A percentile compares a stretch with the other conserved stretches of the same genome.
Evolutionary conservation across 2,888 invertebrate genomes (phyloP).

Genomic region (Coelopa pilipes): DNA sequence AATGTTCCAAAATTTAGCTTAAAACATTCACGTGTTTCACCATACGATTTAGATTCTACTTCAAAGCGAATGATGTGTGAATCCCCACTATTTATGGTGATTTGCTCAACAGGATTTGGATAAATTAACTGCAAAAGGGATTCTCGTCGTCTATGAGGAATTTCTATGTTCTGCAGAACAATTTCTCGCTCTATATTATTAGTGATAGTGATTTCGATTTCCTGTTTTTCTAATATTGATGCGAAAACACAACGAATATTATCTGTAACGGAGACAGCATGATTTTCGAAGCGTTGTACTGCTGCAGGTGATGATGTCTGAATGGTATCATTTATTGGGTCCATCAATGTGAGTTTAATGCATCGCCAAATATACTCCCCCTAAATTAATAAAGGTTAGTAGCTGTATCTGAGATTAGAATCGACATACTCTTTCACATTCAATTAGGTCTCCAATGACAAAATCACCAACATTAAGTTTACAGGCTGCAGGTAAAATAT

Average conservation of each 20-base stretch:
- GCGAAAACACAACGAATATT: constrained; percentile 64
- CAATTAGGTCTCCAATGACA: constrained; percentile 76
- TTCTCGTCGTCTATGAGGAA: constrained; percentile 36
- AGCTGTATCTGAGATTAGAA: not conserved
- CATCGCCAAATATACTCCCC: constrained; percentile 66
- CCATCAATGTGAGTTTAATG: constrained; percentile 49
- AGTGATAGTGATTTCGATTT: constrained; percentile 46
- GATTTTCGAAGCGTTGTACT: constrained; percentile 54
- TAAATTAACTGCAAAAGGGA: constrained; percentile 52
- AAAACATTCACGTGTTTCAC: constrained; percentile 52
- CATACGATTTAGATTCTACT: constrained; percentile 52
- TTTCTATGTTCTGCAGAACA: constrained; percentile 40
- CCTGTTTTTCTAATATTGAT: constrained; percentile 63
- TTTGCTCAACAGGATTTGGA: constrained; percentile 37
- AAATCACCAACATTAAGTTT: constrained; percentile 72
- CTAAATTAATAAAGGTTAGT: constrained; percentile 35
- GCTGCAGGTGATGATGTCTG: constrained; percentile 16
- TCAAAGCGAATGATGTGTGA: constrained; percentile 44
- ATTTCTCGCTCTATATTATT: constrained; percentile 51
- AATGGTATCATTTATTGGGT: constrained; percentile 43
- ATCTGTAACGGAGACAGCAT: constrained; percentile 70
- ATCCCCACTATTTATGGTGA: not conserved
- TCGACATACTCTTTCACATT: constrained; percentile 71
- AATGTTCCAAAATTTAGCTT: constrained; percentile 52
- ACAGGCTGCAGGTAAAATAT: constrained; percentile 69